These are phyloP conservation scores for Diuraphis noxia DNA, from an alignment of 1,140 invertebrate genomes.

Conservation along the genomic window DNA sequence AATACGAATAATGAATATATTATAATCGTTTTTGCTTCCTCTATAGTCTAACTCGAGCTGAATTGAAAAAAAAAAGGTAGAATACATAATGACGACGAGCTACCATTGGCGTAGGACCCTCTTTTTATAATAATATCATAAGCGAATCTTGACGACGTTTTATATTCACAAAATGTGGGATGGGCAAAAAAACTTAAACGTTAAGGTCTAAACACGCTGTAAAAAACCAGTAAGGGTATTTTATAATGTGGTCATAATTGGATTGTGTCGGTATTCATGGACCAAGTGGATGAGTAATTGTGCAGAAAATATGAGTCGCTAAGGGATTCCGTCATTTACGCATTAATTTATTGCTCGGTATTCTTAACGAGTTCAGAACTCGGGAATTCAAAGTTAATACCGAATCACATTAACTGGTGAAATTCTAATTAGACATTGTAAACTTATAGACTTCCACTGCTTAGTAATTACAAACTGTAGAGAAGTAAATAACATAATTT, in stretches of 20 bases:
- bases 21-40: slow-evolving; percentile 45
- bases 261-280: slow-evolving; percentile 19
- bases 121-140: slow-evolving; percentile 23
- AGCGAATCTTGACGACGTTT: slow-evolving; percentile 46
- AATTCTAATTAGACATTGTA: slow-evolving; percentile 34
- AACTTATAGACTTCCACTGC: not conserved
- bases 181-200: slow-evolving; percentile 27
- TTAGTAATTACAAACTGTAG: not conserved
- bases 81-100: slow-evolving; percentile 46
- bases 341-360: slow-evolving; percentile 23
- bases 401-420: not conserved
- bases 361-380: slow-evolving; percentile 28
- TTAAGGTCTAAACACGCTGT: slow-evolving; percentile 20
- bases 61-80: slow-evolving; percentile 10
- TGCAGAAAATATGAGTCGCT: slow-evolving; percentile 35
- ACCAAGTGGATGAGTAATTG: slow-evolving; percentile 36
- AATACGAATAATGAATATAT: slow-evolving; percentile 47
- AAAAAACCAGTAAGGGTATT: slow-evolving; percentile 37
- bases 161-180: slow-evolving; percentile 30
- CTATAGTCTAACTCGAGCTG: slow-evolving; percentile 21
- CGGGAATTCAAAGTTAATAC: slow-evolving; percentile 28
- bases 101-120: slow-evolving; percentile 30
- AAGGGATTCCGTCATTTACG: not conserved
- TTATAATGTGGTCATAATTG: slow-evolving; percentile 38
- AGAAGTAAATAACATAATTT: not conserved